Evolutionary conservation across 1,140 invertebrate genomes (phyloP), one percentile per base, ranked within the genome.

Genomic region (Drosophila pandora): DNA sequence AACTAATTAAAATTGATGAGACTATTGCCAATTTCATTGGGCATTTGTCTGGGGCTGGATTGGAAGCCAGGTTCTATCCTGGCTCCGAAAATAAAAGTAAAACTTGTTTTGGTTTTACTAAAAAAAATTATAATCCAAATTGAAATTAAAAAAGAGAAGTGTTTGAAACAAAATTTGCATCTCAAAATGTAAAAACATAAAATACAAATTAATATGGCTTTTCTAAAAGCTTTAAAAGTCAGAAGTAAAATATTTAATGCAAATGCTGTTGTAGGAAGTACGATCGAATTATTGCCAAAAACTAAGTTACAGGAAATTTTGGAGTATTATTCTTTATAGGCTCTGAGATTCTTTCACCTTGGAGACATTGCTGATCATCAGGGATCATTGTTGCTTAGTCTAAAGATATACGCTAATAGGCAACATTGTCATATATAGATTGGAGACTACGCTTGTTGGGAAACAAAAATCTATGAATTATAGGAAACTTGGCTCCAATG

Each of bases 161-260:
- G 47, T 53, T 58, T 53, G 39, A 77, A 71, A 67, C 37, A 71
- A 43, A 67, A 68, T 52, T 78, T 74, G 60, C 50, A 49, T 39
- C 43, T 39, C 25, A 56, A 47, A 30, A 9, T 49, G 47, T 58
- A 52, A 47, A 64, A 13, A 45, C 65, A 45, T 64, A 65, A 60
- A 58, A 63, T 57, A 87, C 61, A 82, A 70, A 60, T 75, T 82
- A 88, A 88, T 83, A 88, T 74, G 75, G 83, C 83, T 87, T 87
- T 88, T 87, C 83, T 58, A 88, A 88, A 88, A 88, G 83, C 83
- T 88, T 88, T 68, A 88, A 88, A 88, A 76, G 83, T 88, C 83
- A 88, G 45, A 57, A 47, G 58, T 76, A 71, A 79, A 75, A 81
- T 48, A 41, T 54, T 67, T 47, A 74, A 76, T 60, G 53, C 54